Conservation (phyloP, 1,140 invertebrate genomes). For the Drosophila watanabei region DNA sequence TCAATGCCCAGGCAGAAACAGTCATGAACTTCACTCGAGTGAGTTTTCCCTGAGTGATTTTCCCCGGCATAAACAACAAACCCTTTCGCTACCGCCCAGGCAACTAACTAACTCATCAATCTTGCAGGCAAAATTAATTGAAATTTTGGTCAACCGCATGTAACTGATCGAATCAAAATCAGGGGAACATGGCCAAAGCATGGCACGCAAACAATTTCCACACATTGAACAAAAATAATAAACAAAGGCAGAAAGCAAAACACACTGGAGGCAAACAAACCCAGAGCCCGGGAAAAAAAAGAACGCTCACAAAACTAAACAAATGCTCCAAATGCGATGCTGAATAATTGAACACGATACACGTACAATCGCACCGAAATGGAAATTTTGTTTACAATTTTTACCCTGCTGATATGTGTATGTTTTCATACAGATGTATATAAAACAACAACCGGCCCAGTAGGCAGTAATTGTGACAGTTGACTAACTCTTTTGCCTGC, state of each 20-base stretch:
- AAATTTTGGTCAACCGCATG: conserved; percentile 63
- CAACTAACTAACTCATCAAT: conserved; percentile 27
- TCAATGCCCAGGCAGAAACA: conserved; percentile 63
- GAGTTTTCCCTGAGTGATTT: background rate
- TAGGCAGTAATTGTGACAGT: conserved; percentile 67
- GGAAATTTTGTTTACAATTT: conserved; percentile 77
- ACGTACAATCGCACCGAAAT: conserved; percentile 42
- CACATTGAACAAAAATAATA: conserved; percentile 82
- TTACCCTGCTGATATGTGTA: background rate
- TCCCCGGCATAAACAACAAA: background rate
- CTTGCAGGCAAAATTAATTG: conserved; percentile 56
- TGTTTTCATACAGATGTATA: conserved; percentile 12
- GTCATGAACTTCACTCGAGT: conserved; percentile 43
- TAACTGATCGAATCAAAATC: conserved; percentile 55
- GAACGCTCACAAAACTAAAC: conserved; percentile 56
- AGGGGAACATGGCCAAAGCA: conserved; percentile 18
- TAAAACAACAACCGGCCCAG: conserved; percentile 35
- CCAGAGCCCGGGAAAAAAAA: conserved; percentile 14
- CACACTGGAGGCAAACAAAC: conserved; percentile 47
- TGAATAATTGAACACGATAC: conserved; percentile 71
- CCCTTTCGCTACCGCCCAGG: conserved; percentile 10
- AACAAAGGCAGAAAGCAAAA: conserved; percentile 49
- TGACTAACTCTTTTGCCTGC: conserved; percentile 72
- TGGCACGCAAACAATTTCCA: conserved; percentile 79
- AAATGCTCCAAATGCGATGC: conserved; percentile 59